These are phyloP conservation scores for Amphiprion percula DNA, from an alignment of 2,113 vertebrate species.

Conservation along the genomic window DNA sequence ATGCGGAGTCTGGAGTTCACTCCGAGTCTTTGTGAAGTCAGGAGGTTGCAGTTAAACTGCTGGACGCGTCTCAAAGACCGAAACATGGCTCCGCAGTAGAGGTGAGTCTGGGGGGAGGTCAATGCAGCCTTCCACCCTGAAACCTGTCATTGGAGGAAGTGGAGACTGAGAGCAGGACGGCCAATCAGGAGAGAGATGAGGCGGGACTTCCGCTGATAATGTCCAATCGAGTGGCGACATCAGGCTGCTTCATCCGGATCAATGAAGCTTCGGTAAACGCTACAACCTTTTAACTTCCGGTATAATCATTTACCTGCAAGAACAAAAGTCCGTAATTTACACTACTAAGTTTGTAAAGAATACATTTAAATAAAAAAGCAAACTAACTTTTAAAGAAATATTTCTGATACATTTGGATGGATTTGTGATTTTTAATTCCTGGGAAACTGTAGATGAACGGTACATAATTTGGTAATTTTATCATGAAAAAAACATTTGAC, in stretches of 20 bases:
- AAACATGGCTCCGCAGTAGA: conserved; percentile 83
- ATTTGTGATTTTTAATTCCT: too few species aligned
- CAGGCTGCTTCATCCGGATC: conserved; percentile 41
- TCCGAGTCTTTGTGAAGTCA: conserved; percentile 58
- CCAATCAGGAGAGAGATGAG: conserved; percentile 57
- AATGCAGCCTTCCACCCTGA: conserved; percentile 52
- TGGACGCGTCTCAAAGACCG: conserved; percentile 76
- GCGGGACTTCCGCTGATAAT: conserved; percentile 67
- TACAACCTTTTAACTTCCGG: background rate
- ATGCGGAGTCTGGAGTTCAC: conserved; percentile 28
- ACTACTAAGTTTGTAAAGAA: background rate
- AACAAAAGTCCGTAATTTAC: conserved; percentile 25
- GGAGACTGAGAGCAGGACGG: conserved; percentile 10
- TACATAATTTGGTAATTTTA: too few species aligned
- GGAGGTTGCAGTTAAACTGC: conserved; percentile 76
- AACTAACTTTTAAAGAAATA: too few species aligned
- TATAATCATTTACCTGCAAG: background rate
- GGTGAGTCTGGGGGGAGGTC: conserved; percentile 78
- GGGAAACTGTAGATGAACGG: too few species aligned
- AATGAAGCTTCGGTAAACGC: conserved; percentile 40
- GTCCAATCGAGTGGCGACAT: conserved; percentile 52
- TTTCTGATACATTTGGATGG: too few species aligned
- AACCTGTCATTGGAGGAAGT: conserved; percentile 68
- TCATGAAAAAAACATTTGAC: too few species aligned
- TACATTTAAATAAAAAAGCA: background rate